Base-by-base conservation (phyloP, 2,888 invertebrate species). In the Zaprionus obscuricornis region DNA sequence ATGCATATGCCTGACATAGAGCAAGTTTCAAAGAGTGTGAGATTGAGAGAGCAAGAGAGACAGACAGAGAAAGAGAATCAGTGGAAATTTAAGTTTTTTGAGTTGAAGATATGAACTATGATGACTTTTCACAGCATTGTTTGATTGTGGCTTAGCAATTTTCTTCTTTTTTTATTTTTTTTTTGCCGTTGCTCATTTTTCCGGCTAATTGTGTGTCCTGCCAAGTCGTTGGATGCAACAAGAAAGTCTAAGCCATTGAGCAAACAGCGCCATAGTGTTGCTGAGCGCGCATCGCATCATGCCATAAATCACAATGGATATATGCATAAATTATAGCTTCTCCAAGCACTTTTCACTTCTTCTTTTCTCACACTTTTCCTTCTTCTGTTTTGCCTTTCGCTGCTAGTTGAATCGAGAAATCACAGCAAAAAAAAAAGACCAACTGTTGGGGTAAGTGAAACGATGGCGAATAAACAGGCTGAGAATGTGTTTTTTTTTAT, bases 261-360 rank as follows among this genome's bases (percentile, higher is more conserved):
- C 54, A 81, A 56, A 85, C 76, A 70, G 27, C 26, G 49, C 40
- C 34, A 40, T 2, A 26, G 36, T 43, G 10, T n/a, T 5, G 29
- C 13, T 17, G 6, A 31, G 42, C n/a, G 36, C 13, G 20, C 31
- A 13, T 47, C 16, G 62, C 42, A 73, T 50, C 54, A 59, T 66
- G 65, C 62, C 72, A 76, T 85, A 87, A 86, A 86, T 85, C 85
- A 84, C 76, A 69, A 65, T 75, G 73, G 73, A 86, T 82, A 66
- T 72, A 85, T 84, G 87, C 85, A 84, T 87, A 84, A 87, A 87
- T 86, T 85, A 86, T 78, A 39, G 68, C 67, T 29, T n/a, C n/a
- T n/a, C n/a, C n/a, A n/a, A n/a, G n/a, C n/a, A n/a, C n/a, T n/a
- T n/a, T n/a, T n/a, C n/a, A n/a, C n/a, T n/a, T n/a, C n/a, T n/a